Base-by-base conservation (phyloP, 2,888 invertebrate species). In the Brenthis daphne region DNA sequence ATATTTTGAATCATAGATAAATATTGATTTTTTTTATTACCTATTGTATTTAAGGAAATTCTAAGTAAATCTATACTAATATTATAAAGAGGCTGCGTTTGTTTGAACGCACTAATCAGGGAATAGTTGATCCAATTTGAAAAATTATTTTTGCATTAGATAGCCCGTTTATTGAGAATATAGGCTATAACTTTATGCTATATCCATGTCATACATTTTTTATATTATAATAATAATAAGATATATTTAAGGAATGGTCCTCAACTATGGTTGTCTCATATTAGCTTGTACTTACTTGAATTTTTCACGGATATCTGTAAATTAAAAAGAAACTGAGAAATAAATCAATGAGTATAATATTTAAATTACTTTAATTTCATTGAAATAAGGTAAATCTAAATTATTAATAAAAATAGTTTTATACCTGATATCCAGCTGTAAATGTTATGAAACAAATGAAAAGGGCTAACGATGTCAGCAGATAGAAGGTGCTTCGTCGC, bases 341-440 rank as follows among this genome's bases (percentile, higher is more conserved):
- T 6, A 58, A 20, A 20, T 13, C 6, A 47, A 47, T 47, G 20
- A 58, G 20, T 3, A 47, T 33, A 37, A 33, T 33, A 47, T 20
- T 1, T 11, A 20, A 58, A 50, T 50, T 50, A n/a, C 14, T 4
- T n/a, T n/a, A 50, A 50, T 50, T 14, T n/a, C 5, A 50, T 5
- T 51, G 8, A 51, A 51, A 6, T n/a, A 12, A 6, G 6, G 14
- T 51, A 6, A 12, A n/a, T 8, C 0, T 13, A 16, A 12, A 51
- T 51, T 51, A 51, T 51, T n/a, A 12, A n/a, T n/a, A 6, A 2
- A 20, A 24, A 20, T 55, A 55, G 4, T n/a, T 48, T 83, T 77
- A 91, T 77, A 91, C 91, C 81, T 87, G 81, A 74, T 82, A 81
- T 74, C 84, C 85, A 72, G 80, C 72, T 55, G 80, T 74, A 70